Evolutionary conservation across 2,797 vertebrate genomes (phyloP).

Genomic region (Ataeniobius toweri): DNA sequence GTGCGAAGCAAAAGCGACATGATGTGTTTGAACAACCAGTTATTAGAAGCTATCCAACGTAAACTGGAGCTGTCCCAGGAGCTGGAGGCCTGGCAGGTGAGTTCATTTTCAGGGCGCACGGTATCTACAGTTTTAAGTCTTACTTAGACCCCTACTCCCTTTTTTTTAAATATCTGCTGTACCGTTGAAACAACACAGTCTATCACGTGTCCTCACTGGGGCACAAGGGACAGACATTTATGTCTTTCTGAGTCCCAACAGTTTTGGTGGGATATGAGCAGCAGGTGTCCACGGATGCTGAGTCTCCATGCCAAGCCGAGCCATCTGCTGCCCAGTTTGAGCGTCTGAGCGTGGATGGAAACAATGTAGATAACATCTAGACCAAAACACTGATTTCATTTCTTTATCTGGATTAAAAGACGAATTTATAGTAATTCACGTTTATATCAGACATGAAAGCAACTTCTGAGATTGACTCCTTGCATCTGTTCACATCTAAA

Average conservation of each 20-base stretch:
- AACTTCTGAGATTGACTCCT: neutral
- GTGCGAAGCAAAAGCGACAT: conserved; percentile 81
- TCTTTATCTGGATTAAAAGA: neutral
- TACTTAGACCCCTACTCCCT: neutral
- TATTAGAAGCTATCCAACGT: conserved; percentile 86
- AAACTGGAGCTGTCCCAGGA: conserved; percentile 89
- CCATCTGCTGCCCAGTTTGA: conserved; percentile 47
- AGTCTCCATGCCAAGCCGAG: conserved; percentile 34
- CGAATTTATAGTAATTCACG: neutral
- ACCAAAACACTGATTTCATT: conserved; percentile 15
- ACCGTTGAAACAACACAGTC: neutral
- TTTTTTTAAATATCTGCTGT: neutral
- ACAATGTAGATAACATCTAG: conserved; percentile 28
- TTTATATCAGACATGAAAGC: neutral
- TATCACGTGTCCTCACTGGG: conserved; percentile 15
- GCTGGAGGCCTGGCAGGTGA: conserved; percentile 90
- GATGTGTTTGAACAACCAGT: conserved; percentile 84
- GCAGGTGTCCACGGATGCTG: conserved; percentile 58
- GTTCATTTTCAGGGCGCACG: neutral
- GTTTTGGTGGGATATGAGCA: conserved; percentile 33
- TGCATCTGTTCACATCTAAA: neutral
- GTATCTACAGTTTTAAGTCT: neutral
- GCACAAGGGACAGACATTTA: conserved; percentile 13
- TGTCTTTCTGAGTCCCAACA: neutral
- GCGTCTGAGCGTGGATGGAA: conserved; percentile 16